Evolutionary conservation across 1,140 invertebrate genomes (phyloP), one percentile per base, ranked within the genome.

Genomic region (Drosophila sulfurigaster): DNA sequence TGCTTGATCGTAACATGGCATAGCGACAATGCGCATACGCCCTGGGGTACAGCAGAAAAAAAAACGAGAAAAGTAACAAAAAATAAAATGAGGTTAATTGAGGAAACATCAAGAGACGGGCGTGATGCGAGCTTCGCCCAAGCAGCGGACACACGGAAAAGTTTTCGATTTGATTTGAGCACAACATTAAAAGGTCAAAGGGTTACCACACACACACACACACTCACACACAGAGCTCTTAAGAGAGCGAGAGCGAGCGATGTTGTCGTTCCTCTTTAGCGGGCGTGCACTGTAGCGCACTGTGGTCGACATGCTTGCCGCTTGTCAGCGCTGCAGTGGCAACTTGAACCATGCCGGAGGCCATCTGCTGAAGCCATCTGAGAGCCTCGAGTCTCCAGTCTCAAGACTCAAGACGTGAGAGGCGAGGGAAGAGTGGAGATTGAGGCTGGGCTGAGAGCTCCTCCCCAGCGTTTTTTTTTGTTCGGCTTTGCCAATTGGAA

Each of bases 41-140:
- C 82, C 76, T 66, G 75, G 65, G 25, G 15, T 41, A 16, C 48
- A 66, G n/a, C 35, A 35, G n/a, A 67, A 67, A 49, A 52, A 59
- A 46, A 45, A 48, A 45, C 45, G 25, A 6, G 2, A 48, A 41
- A 1, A n/a, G 56, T 52, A 43, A 5, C 45, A 25, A 32, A 7
- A 46, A 46, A 62, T 62, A 72, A 66, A 67, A 87, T 83, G 80
- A 81, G 85, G 85, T 89, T 89, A 89, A 89, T 89, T 89, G 85
- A 89, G 81, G 85, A 81, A 89, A 89, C 85, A 89, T 89, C 78
- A 75, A 71, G 66, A 54, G 63, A 62, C 71, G 78, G 85, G 85
- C 85, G 85, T 89, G 85, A 81, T 89, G 75, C 71, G 81, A 81
- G 85, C 81, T 85, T 89, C 81, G 81, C 81, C 85, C 81, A 88